Evolutionary conservation across 2,888 invertebrate species (phyloP).

Genomic region (Pristionchus mayeri): DNA sequence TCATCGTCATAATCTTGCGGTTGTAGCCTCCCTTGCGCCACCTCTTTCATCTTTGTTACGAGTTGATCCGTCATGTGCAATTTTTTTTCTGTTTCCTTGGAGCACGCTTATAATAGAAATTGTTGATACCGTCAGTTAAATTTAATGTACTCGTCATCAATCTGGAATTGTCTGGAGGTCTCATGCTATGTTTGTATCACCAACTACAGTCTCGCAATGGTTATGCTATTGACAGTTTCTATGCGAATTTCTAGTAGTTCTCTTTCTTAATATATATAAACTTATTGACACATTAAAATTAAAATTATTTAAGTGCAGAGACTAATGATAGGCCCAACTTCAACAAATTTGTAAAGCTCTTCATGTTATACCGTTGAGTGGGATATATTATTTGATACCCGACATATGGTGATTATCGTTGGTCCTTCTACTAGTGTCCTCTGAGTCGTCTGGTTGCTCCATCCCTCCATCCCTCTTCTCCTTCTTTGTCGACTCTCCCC

Average conservation of each 20-base stretch:
- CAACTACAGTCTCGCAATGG: too few species aligned
- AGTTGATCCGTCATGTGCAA: not conserved
- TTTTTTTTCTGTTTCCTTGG: not conserved
- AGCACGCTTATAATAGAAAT: not conserved
- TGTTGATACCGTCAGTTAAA: not conserved
- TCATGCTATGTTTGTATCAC: too few species aligned
- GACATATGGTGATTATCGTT: not conserved
- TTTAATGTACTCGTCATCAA: not conserved
- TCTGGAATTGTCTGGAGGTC: not conserved
- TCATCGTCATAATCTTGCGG: not conserved
- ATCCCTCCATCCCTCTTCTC: conserved; percentile 18
- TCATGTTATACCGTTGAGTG: not conserved
- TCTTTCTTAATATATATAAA: not conserved
- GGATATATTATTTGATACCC: not conserved
- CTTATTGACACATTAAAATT: not conserved
- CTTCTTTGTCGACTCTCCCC: conserved; percentile 9
- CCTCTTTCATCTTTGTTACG: not conserved
- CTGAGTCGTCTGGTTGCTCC: conserved; percentile 16
- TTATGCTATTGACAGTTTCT: too few species aligned
- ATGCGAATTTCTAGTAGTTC: not conserved
- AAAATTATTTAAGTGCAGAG: too few species aligned
- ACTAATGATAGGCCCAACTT: too few species aligned
- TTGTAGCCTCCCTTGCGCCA: not conserved
- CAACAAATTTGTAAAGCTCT: not conserved
- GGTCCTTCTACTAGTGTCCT: not conserved